Evolutionary conservation across 2,888 invertebrate species (phyloP).

Genomic region (Dasypogon diadema): DNA sequence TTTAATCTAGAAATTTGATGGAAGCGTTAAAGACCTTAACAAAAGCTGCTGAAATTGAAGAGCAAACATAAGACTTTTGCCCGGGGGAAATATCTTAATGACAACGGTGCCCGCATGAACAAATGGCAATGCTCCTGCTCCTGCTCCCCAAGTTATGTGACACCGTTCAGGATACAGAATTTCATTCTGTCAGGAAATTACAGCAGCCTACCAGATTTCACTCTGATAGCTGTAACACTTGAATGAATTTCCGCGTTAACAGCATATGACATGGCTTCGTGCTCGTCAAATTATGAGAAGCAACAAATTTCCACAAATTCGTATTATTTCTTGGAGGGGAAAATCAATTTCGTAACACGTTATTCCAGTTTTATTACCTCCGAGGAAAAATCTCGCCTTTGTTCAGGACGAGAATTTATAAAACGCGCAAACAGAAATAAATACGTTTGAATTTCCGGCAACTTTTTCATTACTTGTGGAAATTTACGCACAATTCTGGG

Average conservation of each 20-base stretch:
- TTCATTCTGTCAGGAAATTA: constrained; percentile 10
- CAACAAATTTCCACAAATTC: constrained; percentile 5
- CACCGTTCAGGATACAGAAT: constrained; percentile 3
- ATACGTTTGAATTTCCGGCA: too few species aligned
- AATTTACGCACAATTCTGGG: too few species aligned
- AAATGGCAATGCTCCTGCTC: neutral
- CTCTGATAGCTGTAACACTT: neutral
- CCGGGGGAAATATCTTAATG: constrained; percentile 54
- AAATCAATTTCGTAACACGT: constrained; percentile 4
- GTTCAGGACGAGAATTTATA: neutral
- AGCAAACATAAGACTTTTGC: constrained; percentile 1
- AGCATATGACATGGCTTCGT: neutral
- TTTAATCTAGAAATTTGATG: constrained; percentile 1
- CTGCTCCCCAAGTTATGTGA: neutral
- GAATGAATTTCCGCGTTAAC: constrained; percentile 18
- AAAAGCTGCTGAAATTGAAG: constrained; percentile 3
- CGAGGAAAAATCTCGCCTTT: neutral
- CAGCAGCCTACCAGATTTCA: neutral
- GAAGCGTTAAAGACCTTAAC: constrained; percentile 19
- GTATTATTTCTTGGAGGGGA: neutral
- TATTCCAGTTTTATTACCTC: neutral
- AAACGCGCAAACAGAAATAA: neutral
- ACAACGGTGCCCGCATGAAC: constrained; percentile 44
- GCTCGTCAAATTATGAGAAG: neutral
- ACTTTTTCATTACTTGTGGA: too few species aligned